Conservation (phyloP, 2,888 invertebrate genomes). For the Laothoe populi region DNA sequence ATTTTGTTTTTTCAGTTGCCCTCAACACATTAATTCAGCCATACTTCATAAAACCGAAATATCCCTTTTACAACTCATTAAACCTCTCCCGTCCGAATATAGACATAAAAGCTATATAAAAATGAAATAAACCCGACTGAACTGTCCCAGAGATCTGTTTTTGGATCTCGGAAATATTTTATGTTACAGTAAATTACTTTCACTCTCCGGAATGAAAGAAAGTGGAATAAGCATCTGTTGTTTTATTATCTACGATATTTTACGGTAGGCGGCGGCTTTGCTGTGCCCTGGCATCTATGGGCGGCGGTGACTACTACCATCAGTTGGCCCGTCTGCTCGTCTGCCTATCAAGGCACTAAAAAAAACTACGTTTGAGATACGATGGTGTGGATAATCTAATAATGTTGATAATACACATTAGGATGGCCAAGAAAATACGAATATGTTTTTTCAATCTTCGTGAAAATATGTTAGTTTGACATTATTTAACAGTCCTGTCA, state of each 20-base stretch:
- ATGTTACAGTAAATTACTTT: conserved; percentile 33
- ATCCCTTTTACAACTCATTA: neutral
- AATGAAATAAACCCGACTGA: conserved; percentile 23
- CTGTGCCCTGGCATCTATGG: too few relatives aligned
- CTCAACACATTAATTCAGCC: too few relatives aligned
- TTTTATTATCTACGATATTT: neutral
- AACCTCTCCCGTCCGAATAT: neutral
- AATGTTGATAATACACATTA: neutral
- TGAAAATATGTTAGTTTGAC: too few relatives aligned
- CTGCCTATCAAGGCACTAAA: too few relatives aligned
- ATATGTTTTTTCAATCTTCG: too few relatives aligned
- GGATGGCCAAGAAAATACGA: too few relatives aligned
- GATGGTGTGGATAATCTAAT: neutral
- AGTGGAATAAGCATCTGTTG: conserved; percentile 23
- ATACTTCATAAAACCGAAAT: conserved; percentile 10
- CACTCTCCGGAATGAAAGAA: conserved; percentile 27
- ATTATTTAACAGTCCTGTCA: too few relatives aligned
- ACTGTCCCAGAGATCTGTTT: conserved; percentile 18
- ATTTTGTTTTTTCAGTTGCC: too few relatives aligned
- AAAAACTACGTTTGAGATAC: neutral
- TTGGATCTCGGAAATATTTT: conserved; percentile 32
- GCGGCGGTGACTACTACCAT: too few relatives aligned
- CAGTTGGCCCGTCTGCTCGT: too few relatives aligned
- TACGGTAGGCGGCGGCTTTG: too few relatives aligned
- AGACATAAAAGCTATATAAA: conserved; percentile 14